Evolutionary conservation across 2,888 invertebrate species (phyloP), one percentile per base, ranked within the genome.

Genomic region (Exephanes ischioxanthus): DNA sequence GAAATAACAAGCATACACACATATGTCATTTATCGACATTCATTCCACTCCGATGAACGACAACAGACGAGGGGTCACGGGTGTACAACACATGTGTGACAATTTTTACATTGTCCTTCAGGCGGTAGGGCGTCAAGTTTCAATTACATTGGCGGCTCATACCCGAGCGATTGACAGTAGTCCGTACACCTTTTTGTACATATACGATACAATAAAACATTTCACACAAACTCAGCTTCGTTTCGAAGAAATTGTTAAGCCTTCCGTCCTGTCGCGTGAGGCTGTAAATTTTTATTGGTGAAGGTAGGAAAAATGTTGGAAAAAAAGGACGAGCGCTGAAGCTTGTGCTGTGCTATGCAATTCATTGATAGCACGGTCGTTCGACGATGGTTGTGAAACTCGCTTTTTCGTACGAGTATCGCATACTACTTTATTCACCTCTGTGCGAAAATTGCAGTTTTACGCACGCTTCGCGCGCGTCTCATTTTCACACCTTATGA

Each of bases 131-230:
- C 83, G 80, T 78, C 75, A 51, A 51, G 78, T 83, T 66, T 77
- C 55, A 48, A 80, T 67, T 63, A 58, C 73, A 79, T 80, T 80
- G 79, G 80, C 85, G 68, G 58, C 79, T 41, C 41, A 81, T 83
- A 81, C 87, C 88, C 88, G 83, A 90, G 90, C 91, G 90, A 91
- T 91, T 90, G 90, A 91, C 90, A 91, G 92, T 92, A 92, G 92
- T 93, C 93, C 93, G 93, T 93, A 93, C 93, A 93, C 92, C 91
- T 91, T 94, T 94, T 93, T 94, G 93, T 94, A 94, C 94, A 94
- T 93, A 93, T 93, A 92, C 92, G 91, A 93, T 92, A 93, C 92
- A 93, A 93, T 93, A 94, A 94, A 93, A 92, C 91, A 93, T 93
- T 93, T 93, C 92, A 92, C 91, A 92, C 87, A 88, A 90, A 81